phyloP scores from a whole-genome alignment of 2,797 vertebrate species.

The Neosilurus hyrtlii region DNA sequence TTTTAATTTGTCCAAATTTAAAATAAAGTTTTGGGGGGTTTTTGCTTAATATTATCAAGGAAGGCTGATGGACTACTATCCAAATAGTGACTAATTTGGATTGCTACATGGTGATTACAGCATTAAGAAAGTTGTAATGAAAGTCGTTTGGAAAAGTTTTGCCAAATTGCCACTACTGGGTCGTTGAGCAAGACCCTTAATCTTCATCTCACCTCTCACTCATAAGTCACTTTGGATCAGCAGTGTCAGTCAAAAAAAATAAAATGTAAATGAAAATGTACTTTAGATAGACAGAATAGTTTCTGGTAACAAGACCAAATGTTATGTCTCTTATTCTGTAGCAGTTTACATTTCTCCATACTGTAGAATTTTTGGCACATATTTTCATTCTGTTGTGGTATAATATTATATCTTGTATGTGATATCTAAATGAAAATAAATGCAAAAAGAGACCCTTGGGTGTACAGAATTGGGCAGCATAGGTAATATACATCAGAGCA shows the following conservation, averaged over 20 bases:
- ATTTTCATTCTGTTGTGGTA: neutral
- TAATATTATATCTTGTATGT: conserved; percentile 4
- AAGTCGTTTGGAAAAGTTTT: too few relatives aligned
- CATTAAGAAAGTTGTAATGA: too few relatives aligned
- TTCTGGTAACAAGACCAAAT: neutral
- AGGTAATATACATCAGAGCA: conserved; percentile 47
- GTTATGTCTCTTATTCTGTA: neutral
- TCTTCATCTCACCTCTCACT: neutral
- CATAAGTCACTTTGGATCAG: neutral
- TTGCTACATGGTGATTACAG: too few relatives aligned
- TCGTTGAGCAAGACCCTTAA: neutral
- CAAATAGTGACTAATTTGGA: too few relatives aligned
- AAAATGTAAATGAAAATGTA: neutral
- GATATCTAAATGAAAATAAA: neutral
- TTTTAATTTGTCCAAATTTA: neutral
- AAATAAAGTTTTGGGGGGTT: neutral
- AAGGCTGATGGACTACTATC: neutral
- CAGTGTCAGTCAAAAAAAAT: neutral
- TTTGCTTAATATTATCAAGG: neutral
- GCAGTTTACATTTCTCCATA: neutral
- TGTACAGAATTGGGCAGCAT: neutral
- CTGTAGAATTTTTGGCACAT: too few relatives aligned
- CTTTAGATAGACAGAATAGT: neutral
- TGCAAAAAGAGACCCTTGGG: conserved; percentile 11
- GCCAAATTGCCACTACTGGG: neutral